Evolutionary conservation across 2,113 vertebrate genomes (phyloP), one percentile per base, ranked within the genome.

Genomic region (Merops nubicus): DNA sequence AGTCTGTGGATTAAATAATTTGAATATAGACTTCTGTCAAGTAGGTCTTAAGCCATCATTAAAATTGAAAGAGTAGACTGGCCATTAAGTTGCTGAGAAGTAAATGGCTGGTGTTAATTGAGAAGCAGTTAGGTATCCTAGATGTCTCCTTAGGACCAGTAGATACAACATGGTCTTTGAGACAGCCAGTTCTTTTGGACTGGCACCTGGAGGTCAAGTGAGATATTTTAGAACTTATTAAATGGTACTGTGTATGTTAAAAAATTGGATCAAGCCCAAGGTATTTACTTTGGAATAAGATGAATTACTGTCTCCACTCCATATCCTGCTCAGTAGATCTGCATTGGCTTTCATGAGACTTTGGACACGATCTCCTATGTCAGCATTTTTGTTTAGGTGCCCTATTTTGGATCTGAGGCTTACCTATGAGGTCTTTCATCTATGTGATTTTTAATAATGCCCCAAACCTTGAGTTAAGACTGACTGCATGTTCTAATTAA

Each of bases 281-380:
- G 5, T 87, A 26, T 67, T 91, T 67, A 23, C 38, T 78, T 67
- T 50, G 29, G 79, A 82, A 47, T 48, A 60, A 72, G 18, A 47
- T 50, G 0, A 50, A 36, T 68, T 81, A 11, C 19, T 84, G 34
- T 85, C 34, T 63, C 0, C 3, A 2, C 15, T 75, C 23, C 15
- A 7, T 75, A 67, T 19, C 15, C 10, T 85, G 42, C 33, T 76
- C 15, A 6, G 19, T 62, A 57, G 53, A 18, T 91, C 26, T 82
- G 11, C 8, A 0, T 14, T 68, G 15, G 47, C 50, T 92, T 86
- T 80, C n/a, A 11, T n/a, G 43, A 80, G 45, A 62, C n/a, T 50
- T 86, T 8, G 12, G 19, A 68, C 12, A 28, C 13, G 15, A 3
- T 76, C 20, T 75, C 0, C 0, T 54, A 16, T 20, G n/a, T 63